Conservation (phyloP, 2,888 invertebrate species). For the Drosophila paramelanica region DNA sequence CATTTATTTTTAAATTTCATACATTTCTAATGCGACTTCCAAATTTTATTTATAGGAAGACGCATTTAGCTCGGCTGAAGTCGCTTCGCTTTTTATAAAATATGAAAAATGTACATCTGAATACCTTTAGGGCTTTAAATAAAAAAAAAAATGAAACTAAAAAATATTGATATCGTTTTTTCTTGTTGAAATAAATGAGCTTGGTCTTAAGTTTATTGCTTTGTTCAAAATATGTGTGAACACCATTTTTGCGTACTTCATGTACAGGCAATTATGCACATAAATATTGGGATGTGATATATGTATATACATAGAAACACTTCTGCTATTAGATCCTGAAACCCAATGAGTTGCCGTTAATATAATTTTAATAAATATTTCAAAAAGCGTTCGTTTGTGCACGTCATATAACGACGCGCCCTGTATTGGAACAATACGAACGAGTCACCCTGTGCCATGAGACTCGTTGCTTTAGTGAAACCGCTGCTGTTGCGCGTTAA, state of each 20-base stretch:
- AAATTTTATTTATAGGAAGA: conserved; percentile 5
- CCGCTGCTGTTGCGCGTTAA: conserved; percentile 60
- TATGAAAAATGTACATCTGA: too few relatives aligned
- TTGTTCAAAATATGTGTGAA: neutral
- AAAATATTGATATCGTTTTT: neutral
- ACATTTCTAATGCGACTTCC: neutral
- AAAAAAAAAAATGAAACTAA: conserved; percentile 6
- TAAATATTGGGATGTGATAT: neutral
- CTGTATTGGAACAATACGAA: conserved; percentile 11
- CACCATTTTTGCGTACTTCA: neutral
- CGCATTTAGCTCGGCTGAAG: neutral
- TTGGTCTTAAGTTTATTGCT: neutral
- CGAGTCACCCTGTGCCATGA: conserved; percentile 59
- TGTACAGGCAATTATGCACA: too few relatives aligned
- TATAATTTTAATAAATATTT: conserved; percentile 9
- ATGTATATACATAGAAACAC: too few relatives aligned
- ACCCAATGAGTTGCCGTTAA: neutral
- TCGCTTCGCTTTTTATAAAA: too few relatives aligned
- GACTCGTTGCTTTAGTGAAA: conserved; percentile 69
- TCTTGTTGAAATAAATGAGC: neutral
- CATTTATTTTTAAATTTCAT: neutral
- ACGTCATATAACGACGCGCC: conserved; percentile 2
- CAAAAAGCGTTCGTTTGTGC: conserved; percentile 3
- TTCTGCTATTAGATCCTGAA: too few relatives aligned
- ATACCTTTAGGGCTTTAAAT: neutral